Percentiles rank a stretch among this genome's conserved stretches.
phyloP scores from a whole-genome alignment of 2,113 vertebrate species.

The Sylvia atricapilla region DNA sequence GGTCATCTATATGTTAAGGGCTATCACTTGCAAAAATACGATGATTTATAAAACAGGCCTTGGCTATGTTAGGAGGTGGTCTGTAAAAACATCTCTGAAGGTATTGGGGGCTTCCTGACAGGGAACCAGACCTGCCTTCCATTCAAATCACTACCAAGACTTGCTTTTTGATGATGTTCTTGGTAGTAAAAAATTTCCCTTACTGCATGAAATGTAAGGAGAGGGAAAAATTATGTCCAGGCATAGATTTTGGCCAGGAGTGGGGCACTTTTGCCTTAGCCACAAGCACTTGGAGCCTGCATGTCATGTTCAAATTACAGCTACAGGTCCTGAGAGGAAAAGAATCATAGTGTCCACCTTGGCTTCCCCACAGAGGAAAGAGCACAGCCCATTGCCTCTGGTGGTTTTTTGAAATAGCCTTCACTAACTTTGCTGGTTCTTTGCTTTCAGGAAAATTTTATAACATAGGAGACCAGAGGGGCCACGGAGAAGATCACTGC shows the following conservation, averaged over 20 bases:
- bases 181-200: neutral
- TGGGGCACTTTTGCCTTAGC: neutral
- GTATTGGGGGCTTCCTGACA: neutral
- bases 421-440: neutral
- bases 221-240: neutral
- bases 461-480: slow-evolving; percentile 94
- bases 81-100: neutral
- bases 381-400: neutral
- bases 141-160: neutral
- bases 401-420: neutral
- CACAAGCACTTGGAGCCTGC: neutral
- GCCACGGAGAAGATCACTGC: slow-evolving; percentile 95
- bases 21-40: neutral
- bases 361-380: neutral
- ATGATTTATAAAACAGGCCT: neutral
- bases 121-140: neutral
- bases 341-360: neutral
- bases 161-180: neutral
- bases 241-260: neutral
- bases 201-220: neutral
- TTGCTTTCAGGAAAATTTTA: slow-evolving; percentile 88
- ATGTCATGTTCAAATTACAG: neutral
- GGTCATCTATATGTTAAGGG: neutral
- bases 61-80: neutral
- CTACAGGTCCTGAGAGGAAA: neutral